Evolutionary conservation across 1,140 invertebrate genomes (phyloP), one percentile per base, ranked within the genome.

Genomic region (Oreohelix idahoensis): DNA sequence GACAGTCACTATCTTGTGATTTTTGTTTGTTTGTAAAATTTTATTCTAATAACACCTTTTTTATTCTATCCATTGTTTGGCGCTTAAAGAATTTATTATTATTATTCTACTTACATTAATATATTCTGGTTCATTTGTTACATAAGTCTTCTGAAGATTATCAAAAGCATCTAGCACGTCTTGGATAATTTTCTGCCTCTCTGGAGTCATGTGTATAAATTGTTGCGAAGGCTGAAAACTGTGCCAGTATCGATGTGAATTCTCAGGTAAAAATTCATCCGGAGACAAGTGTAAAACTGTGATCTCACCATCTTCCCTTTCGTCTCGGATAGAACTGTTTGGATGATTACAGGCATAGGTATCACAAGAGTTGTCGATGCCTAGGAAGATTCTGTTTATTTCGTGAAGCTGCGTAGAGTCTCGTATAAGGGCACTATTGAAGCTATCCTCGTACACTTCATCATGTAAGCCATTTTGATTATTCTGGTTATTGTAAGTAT

Each of bases 361-460:
- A 11, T 53, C 71, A 63, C 80, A 82, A 1, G 80, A 82, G 51
- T 82, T 82, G 71, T 82, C 80, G n/a, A 82, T 82, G 70, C 70
- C 80, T 10, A 82, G 70, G 32, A 74, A 82, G 1, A 82, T 75
- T 73, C 80, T 63, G 80, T 82, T 82, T 4, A 75, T 82, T 49
- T 82, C 80, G 49, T 82, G 80, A n/a, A 82, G 71, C 8, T 49
- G 70, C n/a, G 71, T 63, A 8, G 70, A 82, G 36, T 82, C 80
- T 29, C 70, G 32, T n/a, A 71, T 35, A 5, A 80, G 29, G 20
- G 38, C 32, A 29, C 79, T 80, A 35, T 80, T 80, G 66, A 71
- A 80, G 42, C 66, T 80, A 53, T 80, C 79, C 26, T 80, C 79
- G 26, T 39, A 49, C 11, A 63, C 1, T 20, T 69, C 77, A 39